Conservation (phyloP, 2,113 vertebrate species). For the Eupsittula cactorum region DNA sequence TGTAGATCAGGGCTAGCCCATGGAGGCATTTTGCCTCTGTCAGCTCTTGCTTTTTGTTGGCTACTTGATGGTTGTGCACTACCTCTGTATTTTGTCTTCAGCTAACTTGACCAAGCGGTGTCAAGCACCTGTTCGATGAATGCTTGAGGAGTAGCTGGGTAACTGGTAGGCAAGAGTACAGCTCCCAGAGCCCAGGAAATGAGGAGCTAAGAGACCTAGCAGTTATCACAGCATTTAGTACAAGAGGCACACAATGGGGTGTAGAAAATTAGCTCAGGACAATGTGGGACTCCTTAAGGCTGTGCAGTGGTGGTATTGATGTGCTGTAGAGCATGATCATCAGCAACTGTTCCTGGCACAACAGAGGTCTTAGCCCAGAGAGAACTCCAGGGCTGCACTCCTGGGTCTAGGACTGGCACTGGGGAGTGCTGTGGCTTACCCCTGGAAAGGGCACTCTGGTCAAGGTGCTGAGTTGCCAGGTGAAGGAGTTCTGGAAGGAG, state of each 20-base stretch:
- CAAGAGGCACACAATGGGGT: neutral
- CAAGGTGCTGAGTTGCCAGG: neutral
- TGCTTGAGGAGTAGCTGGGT: neutral
- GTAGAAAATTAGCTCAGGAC: neutral
- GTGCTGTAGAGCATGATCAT: neutral
- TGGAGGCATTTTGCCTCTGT: neutral
- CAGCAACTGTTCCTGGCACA: neutral
- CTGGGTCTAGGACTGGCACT: fast-evolving
- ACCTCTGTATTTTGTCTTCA: neutral
- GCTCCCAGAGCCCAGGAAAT: neutral
- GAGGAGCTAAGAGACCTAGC: neutral
- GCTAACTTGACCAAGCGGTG: neutral
- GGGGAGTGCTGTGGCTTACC: neutral
- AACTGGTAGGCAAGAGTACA: neutral
- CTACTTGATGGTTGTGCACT: neutral
- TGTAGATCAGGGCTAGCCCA: neutral
- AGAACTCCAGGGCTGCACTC: neutral
- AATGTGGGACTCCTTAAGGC: neutral
- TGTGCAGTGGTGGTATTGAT: neutral
- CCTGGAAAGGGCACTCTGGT: neutral
- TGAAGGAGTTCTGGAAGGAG: neutral
- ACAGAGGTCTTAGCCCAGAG: neutral
- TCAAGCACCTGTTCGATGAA: neutral
- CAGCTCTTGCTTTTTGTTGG: neutral
- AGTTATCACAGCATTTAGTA: neutral